These are phyloP conservation scores for Bombus consobrinus DNA, from an alignment of 1,140 invertebrate species.

Conservation along the genomic window DNA sequence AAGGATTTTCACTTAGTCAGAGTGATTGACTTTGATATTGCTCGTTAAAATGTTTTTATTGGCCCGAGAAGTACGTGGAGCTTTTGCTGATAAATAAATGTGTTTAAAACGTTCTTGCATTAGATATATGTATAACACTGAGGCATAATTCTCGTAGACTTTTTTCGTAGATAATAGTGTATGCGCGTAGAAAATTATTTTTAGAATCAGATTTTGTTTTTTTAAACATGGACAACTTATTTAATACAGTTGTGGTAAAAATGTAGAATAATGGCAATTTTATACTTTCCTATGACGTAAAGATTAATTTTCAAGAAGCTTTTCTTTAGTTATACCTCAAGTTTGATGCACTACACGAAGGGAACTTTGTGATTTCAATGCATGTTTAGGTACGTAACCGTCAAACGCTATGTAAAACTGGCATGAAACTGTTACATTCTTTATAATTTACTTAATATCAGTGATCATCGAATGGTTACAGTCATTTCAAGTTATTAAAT, in stretches of 20 bases:
- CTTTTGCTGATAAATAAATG: neutral
- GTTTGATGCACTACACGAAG: neutral
- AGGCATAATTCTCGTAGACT: neutral
- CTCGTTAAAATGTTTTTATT: neutral
- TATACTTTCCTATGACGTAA: too few relatives aligned
- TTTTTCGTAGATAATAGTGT: neutral
- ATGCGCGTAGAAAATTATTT: neutral
- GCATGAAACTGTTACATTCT: neutral
- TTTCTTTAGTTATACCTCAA: neutral
- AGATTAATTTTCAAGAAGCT: neutral
- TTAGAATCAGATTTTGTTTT: neutral
- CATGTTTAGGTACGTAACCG: neutral
- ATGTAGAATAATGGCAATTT: neutral
- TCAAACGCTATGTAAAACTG: too few relatives aligned
- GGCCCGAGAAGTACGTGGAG: neutral
- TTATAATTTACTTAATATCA: neutral
- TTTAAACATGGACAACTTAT: neutral
- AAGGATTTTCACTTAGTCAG: neutral
- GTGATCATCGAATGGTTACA: neutral
- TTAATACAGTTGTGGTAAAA: neutral
- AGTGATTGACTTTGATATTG: too few relatives aligned
- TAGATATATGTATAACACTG: neutral
- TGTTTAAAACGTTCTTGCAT: neutral
- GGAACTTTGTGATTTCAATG: slow-evolving; percentile 22
- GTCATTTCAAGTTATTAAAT: neutral